Base-by-base conservation (phyloP, 2,888 invertebrate genomes). In the Dascillus cervinus region DNA sequence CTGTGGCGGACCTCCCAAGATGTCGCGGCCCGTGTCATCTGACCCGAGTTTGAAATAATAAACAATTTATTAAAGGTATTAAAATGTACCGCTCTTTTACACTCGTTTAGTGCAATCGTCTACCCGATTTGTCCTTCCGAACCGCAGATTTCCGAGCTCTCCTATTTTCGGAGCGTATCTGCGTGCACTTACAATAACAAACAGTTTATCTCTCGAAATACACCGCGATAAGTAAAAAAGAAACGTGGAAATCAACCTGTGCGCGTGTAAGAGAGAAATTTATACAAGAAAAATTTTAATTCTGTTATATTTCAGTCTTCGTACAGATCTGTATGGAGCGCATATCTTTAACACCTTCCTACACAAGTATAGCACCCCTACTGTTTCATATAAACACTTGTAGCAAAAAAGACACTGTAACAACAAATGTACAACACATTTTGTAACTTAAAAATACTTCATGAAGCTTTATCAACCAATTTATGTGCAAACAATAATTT, bases 291-390 rank as follows among this genome's bases (percentile, higher is more conserved):
- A n/a, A n/a, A n/a, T n/a, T n/a, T n/a, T n/a, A n/a, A n/a, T n/a
- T 46, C 47, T 43, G 45, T 43, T 33, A 28, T 33, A 28, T 33
- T 33, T 33, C 33, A 33, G 26, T 24, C 13, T 13, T 14, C 19
- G 23, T 11, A 33, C 23, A 27, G 26, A n/a, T n/a, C n/a, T n/a
- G n/a, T n/a, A n/a, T n/a, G 28, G 19, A 40, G 45, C 48, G 39
- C 33, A 41, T 48, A 48, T 35, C 46, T 48, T 53, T 46, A 50
- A 50, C 56, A 55, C 56, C 52, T 55, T 47, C 43, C 44, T 47
- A 50, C 49, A 49, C 52, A 39, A 52, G 45, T 43, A 46, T 47
- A 38, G 39, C 46, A 45, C 26, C 49, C 47, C 48, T 42, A 40
- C 44, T 35, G 46, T 41, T 41, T 49, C 44, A 34, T 33, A 37